A percentile compares a stretch with the other conserved stretches of the same genome.
phyloP scores from a whole-genome alignment of 2,797 vertebrate genomes.

The Oreochromis grahami region DNA sequence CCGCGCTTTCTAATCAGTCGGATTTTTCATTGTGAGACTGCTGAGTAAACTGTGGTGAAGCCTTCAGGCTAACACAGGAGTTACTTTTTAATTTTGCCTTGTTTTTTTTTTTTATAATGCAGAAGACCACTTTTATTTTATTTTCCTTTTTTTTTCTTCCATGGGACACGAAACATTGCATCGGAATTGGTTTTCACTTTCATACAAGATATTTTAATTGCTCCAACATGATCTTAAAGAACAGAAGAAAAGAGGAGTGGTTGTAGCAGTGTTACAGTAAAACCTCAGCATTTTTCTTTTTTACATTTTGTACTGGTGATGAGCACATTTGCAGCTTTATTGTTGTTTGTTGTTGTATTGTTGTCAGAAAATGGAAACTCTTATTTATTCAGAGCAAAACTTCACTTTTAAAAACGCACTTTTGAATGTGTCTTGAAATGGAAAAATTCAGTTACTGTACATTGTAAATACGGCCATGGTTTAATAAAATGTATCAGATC shows the following conservation, averaged over 20 bases:
- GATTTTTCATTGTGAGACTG: conserved; percentile 35
- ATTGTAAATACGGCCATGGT: conserved; percentile 62
- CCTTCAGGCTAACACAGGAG: conserved; percentile 1
- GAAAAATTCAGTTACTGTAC: conserved; percentile 66
- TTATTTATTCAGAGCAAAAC: conserved; percentile 71
- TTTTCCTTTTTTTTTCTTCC: background rate
- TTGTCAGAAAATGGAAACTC: conserved; percentile 56
- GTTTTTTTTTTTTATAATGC: background rate
- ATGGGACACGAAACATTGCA: conserved; percentile 33
- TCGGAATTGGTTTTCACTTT: conserved; percentile 27
- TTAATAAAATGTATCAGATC: conserved; percentile 67
- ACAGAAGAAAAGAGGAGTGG: conserved; percentile 15
- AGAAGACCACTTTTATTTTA: conserved; percentile 24
- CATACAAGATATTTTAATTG: conserved; percentile 34
- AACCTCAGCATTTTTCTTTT: conserved; percentile 44
- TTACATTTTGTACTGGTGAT: conserved; percentile 17
- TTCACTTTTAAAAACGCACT: conserved; percentile 66
- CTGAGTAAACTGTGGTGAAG: conserved; percentile 17
- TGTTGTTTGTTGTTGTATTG: conserved; percentile 60
- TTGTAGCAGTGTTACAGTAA: conserved; percentile 42
- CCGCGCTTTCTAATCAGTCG: conserved; percentile 20
- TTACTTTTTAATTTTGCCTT: background rate
- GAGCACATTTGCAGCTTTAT: conserved; percentile 54
- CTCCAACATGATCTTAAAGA: conserved; percentile 29
- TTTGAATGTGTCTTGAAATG: conserved; percentile 69